Base-by-base conservation (phyloP, 2,113 vertebrate species). In the Corythornis madagascariensis region DNA sequence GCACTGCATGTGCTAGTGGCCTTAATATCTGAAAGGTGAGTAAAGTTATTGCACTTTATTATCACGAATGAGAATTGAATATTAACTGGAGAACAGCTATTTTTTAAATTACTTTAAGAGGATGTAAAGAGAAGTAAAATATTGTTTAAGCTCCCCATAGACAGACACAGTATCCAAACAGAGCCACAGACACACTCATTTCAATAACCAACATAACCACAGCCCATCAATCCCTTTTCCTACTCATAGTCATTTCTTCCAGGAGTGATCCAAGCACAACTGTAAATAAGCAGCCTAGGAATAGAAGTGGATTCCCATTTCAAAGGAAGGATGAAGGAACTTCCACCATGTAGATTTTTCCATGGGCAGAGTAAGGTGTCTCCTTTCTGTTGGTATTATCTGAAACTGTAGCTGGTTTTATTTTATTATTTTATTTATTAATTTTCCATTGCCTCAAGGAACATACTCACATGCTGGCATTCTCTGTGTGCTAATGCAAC, bases 21-120 rank as follows among this genome's bases (percentile, higher is more conserved):
- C 14, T 93, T 84, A 57, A 81, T 76, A 92, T 69, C 48, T 57
- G 79, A 76, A 72, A 89, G 25, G 21, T 89, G 72, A 89, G 24
- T 80, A 31, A 88, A 83, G 16, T 60, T 94, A 45, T 29, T 50
- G 16, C 45, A 20, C 78, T 87, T 91, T 92, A 33, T 52, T 67
- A 79, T 67, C 50, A 61, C 21, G 53, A 82, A 78, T 35, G 18
- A 74, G 38, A 90, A 79, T 16, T 76, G 35, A 81, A 86, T 80
- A 90, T 55, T 92, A 89, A 91, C 19, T 85, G 67, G 56, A 75
- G 61, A 93, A 65, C 3, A 82, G 56, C 18, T 72, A 38, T 70
- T 31, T 31, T 78, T 89, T 4, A 80, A 84, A 91, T 78, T 78
- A 65, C 28, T 82, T 83, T 59, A 38, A 80, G 89, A 42, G 15